Conservation (phyloP, 2,888 invertebrate genomes). For the Patella pellucida region DNA sequence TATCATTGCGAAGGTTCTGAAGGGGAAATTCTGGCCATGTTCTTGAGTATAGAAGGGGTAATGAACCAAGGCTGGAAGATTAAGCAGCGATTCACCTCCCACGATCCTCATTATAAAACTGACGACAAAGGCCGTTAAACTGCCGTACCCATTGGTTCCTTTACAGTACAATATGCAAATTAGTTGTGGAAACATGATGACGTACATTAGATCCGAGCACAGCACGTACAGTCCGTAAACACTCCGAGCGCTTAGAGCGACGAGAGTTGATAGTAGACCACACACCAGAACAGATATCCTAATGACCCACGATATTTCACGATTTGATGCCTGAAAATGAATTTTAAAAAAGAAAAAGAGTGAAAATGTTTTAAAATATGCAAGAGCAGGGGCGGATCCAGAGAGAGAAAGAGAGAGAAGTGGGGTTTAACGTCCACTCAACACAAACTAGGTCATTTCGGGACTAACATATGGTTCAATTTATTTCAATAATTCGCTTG, state of each 20-base stretch:
- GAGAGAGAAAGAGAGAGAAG: too few species aligned
- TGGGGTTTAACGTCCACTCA: too few species aligned
- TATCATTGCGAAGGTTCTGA: background rate
- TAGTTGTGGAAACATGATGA: constrained; percentile 51
- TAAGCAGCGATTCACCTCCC: background rate
- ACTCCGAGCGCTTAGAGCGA: constrained; percentile 42
- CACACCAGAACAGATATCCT: constrained; percentile 41
- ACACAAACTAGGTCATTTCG: too few species aligned
- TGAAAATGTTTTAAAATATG: background rate
- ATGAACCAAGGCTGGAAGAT: background rate
- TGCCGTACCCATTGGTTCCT: background rate
- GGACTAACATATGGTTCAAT: too few species aligned
- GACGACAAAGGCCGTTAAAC: background rate
- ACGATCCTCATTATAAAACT: background rate
- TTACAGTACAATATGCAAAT: constrained; percentile 45
- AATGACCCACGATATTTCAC: constrained; percentile 49
- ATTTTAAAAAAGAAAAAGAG: background rate
- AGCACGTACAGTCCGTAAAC: constrained; percentile 51
- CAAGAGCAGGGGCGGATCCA: too few species aligned
- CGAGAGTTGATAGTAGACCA: constrained; percentile 39
- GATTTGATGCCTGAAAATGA: constrained; percentile 43
- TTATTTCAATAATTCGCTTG: too few species aligned
- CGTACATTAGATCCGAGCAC: constrained; percentile 52
- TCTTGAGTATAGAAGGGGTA: background rate
- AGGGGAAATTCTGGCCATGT: background rate